Percentiles rank a stretch among this genome's conserved stretches.
Conservation (phyloP, 2,113 vertebrate genomes). For the Opisthocomus hoazin region DNA sequence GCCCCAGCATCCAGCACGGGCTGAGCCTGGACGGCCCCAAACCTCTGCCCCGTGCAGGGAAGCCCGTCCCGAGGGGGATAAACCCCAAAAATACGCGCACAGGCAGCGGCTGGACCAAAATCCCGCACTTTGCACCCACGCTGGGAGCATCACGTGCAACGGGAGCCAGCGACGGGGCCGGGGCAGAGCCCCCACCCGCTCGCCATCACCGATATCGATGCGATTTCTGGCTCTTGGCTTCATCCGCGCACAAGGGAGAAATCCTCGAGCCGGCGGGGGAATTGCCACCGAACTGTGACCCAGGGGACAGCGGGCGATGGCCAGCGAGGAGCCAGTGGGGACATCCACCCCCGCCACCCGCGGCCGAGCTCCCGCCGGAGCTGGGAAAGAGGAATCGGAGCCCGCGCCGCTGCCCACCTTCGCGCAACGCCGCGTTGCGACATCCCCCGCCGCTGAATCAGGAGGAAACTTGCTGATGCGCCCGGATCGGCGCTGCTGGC, state of each 20-base stretch:
- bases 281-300: rapidly evolving
- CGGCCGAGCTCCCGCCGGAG: rapidly evolving
- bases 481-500: rapidly evolving
- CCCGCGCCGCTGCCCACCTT: neutral
- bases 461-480: constrained; percentile 31
- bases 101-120: rapidly evolving
- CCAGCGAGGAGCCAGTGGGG: neutral
- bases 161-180: neutral
- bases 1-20: rapidly evolving
- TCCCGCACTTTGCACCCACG: rapidly evolving
- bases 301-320: neutral
- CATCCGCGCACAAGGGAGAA: neutral
- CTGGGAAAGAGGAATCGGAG: constrained; percentile 3
- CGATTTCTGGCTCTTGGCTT: neutral
- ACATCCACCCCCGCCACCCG: rapidly evolving
- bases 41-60: neutral
- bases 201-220: rapidly evolving
- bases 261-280: neutral
- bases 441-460: neutral
- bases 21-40: neutral
- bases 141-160: rapidly evolving
- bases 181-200: neutral
- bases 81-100: rapidly evolving
- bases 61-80: neutral
- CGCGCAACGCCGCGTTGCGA: neutral